Evolutionary conservation across 2,113 vertebrate species (phyloP), one percentile per base, ranked within the genome.

Genomic region (Laterallus jamaicensis): DNA sequence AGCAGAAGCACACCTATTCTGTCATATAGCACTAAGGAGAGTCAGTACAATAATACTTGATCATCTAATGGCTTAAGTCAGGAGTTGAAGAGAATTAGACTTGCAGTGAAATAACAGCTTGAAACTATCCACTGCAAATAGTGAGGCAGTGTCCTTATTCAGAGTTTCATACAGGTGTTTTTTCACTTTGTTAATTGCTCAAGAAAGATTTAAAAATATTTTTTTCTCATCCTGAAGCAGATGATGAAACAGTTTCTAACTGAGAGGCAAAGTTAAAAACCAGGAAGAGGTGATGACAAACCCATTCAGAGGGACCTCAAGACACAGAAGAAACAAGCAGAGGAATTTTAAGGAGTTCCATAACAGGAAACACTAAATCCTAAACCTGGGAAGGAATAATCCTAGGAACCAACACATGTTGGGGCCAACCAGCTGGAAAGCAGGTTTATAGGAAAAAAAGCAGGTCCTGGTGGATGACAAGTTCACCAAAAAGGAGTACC

Each of bases 51-150:
- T 44, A 88, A 78, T 28, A 80, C 8, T 55, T 49, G 4, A 78
- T 58, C 60, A 78, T 37, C 32, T 44, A 55, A 31, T 37, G 37
- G 15, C 11, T 84, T 76, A 87, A 70, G 32, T 66, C 63, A 73
- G 58, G 16, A 92, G 47, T 14, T 69, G 60, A 88, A 92, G 8
- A 71, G 9, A 94, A 95, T 79, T 71, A 62, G 31, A 79, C 35
- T 82, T 64, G 28, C 24, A 83, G 32, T 55, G 31, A 5, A 75
- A 11, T 55, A 91, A 76, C 6, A 93, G 42, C 24, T 73, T 73
- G 26, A 60, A 76, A 64, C 68, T 68, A 64, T 47, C 68, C 35
- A 77, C 28, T 59, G 35, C 26, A 59, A 89, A 59, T 59, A 12
- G 42, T 64, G 25, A 89, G 12, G 24, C 21, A 59, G 49, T 39